These are phyloP conservation scores for Dryas iulia DNA, from an alignment of 1,140 invertebrate genomes.

Conservation along the genomic window DNA sequence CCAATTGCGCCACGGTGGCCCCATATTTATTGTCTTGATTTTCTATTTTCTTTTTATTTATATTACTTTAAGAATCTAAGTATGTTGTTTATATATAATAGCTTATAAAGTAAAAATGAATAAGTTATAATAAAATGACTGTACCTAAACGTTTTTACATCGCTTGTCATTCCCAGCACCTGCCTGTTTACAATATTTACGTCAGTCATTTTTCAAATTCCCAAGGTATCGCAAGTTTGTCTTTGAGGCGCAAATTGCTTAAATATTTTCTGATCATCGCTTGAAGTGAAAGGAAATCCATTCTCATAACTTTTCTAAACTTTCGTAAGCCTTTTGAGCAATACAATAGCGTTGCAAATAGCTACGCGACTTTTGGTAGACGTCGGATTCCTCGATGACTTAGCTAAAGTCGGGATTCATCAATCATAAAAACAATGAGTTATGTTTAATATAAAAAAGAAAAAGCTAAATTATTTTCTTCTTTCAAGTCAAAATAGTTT, in stretches of 20 bases:
- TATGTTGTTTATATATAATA: too few species aligned
- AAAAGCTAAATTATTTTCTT: too few species aligned
- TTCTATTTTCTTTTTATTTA: too few species aligned
- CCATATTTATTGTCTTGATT: too few species aligned
- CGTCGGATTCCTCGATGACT: background rate
- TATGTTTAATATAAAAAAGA: too few species aligned
- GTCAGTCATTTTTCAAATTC: background rate
- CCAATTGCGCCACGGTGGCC: too few species aligned
- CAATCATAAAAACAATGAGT: background rate
- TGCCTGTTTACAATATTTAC: background rate
- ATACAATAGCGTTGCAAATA: constrained; percentile 1
- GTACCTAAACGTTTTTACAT: background rate
- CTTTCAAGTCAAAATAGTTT: too few species aligned
- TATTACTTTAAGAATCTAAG: too few species aligned
- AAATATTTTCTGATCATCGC: constrained; percentile 17
- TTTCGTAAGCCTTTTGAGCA: constrained; percentile 7
- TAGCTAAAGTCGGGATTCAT: background rate
- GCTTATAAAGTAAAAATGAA: too few species aligned
- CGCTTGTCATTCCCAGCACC: background rate
- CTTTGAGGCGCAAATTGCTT: constrained; percentile 12
- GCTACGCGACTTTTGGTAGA: background rate
- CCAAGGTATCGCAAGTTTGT: background rate
- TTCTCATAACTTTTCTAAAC: constrained; percentile 12
- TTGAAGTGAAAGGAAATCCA: constrained; percentile 14
- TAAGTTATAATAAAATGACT: too few species aligned